Conservation (phyloP, 2,888 invertebrate genomes). For the Heliconius aoede region DNA sequence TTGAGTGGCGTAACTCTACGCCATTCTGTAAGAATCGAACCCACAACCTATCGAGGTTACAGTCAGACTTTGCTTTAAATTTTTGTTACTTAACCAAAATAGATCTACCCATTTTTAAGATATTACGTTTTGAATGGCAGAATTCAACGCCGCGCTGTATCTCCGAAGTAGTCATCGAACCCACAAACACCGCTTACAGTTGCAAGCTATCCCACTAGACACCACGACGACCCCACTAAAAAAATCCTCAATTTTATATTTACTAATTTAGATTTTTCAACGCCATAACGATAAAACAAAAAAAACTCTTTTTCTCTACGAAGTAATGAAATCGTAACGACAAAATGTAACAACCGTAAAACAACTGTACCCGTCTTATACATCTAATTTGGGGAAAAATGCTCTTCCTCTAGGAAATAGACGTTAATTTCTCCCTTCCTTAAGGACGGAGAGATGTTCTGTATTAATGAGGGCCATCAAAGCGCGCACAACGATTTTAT, state of each 20-base stretch:
- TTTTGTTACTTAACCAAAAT: too few relatives aligned
- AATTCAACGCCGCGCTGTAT: too few relatives aligned
- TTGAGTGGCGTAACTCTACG: too few relatives aligned
- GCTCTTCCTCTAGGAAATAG: slow-evolving; percentile 42
- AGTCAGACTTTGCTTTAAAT: too few relatives aligned
- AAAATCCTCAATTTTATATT: not conserved
- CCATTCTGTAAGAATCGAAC: too few relatives aligned
- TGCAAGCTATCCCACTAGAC: too few relatives aligned
- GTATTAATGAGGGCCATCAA: slow-evolving; percentile 63
- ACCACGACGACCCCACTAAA: not conserved
- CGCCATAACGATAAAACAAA: slow-evolving; percentile 15
- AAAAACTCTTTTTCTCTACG: slow-evolving; percentile 14
- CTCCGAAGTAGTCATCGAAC: too few relatives aligned
- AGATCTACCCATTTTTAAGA: too few relatives aligned
- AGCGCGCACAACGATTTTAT: slow-evolving; percentile 49
- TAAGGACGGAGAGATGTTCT: slow-evolving; percentile 48
- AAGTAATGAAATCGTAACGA: slow-evolving; percentile 39
- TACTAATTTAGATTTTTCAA: slow-evolving; percentile 11
- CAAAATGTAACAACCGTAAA: slow-evolving; percentile 44
- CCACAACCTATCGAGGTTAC: too few relatives aligned
- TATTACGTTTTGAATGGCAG: too few relatives aligned
- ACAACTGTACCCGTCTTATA: slow-evolving; percentile 43
- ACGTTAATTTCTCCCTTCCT: slow-evolving; percentile 51
- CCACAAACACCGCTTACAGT: too few relatives aligned
- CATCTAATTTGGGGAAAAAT: slow-evolving; percentile 49